These are phyloP conservation scores for Trialeurodes vaporariorum DNA, from an alignment of 1,140 invertebrate genomes.

Conservation along the genomic window DNA sequence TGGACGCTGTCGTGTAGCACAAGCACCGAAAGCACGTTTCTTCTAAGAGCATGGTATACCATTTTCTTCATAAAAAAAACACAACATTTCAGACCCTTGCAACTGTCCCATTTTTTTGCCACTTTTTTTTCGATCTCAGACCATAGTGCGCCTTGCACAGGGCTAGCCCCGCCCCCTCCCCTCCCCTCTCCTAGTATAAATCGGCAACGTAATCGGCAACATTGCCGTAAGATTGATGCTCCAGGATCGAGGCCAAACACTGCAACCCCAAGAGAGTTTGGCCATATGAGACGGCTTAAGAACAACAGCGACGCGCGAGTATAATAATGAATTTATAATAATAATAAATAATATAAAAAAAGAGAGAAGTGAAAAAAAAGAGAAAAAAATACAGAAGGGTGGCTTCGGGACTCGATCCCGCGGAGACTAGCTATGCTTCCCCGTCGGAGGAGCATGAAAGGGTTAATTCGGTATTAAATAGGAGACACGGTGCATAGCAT, in stretches of 20 bases:
- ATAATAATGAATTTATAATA: neutral
- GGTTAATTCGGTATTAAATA: neutral
- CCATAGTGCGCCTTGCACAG: too few species aligned
- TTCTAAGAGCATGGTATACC: too few species aligned
- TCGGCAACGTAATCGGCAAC: too few species aligned
- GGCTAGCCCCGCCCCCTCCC: too few species aligned
- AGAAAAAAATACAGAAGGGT: neutral
- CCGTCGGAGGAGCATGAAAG: neutral
- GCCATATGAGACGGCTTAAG: neutral
- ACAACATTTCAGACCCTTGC: too few species aligned
- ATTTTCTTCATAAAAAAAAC: too few species aligned
- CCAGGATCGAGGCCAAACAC: neutral
- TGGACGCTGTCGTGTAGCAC: too few species aligned
- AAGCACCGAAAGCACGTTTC: too few species aligned
- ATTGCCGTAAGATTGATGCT: too few species aligned
- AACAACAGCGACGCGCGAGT: neutral
- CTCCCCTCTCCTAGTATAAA: too few species aligned
- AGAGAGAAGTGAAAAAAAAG: neutral
- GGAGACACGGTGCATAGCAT: neutral
- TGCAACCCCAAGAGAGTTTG: neutral
- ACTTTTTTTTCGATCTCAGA: too few species aligned
- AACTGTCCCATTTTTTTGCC: too few species aligned
- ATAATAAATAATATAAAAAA: neutral
- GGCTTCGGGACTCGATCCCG: neutral
- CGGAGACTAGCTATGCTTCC: neutral